Evolutionary conservation across 2,797 vertebrate genomes (phyloP), one percentile per base, ranked within the genome.

Genomic region (Neopelma chrysocephalum): DNA sequence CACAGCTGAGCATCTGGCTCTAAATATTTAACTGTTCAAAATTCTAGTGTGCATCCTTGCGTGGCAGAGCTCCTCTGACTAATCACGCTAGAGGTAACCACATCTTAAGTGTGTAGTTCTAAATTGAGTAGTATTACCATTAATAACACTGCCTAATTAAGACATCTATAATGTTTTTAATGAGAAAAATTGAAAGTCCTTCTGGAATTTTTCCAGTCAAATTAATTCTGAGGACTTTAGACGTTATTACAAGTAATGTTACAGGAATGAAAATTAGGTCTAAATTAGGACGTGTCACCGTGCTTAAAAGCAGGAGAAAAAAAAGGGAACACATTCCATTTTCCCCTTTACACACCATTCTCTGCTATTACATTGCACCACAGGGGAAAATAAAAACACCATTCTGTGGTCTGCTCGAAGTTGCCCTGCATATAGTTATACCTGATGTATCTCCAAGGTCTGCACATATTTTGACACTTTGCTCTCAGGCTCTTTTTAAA

Each of bases 81-180:
- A 97, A 97, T 97, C 97, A 93, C 3, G 57, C 96, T 94, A 93
- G 94, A 96, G 97, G 97, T 97, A 97, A 97, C 90, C 85, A 97
- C 96, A 92, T 97, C 96, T 98, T 98, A 97, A 98, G 95, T 96
- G 92, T 91, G 96, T 90, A 78, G 90, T 87, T 97, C 96, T 97
- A 97, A 97, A 97, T 95, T 96, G 97, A 97, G 96, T 73, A 92
- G 96, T 98, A 97, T 96, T 97, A 94, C 95, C 97, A 98, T 98
- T 97, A 98, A 97, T 97, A 97, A 96, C 96, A 96, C 94, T 53
- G 92, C 95, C 96, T 97, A 98, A 98, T 98, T 98, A 98, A 98
- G 98, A 98, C 97, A 97, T 98, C 97, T 97, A 97, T 98, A 98
- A 98, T 97, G 97, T 90, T 98, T 98, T 98, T 98, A 98, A 98